Base-by-base conservation (phyloP, 2,888 invertebrate species). In the Leptopilina drosophilae region DNA sequence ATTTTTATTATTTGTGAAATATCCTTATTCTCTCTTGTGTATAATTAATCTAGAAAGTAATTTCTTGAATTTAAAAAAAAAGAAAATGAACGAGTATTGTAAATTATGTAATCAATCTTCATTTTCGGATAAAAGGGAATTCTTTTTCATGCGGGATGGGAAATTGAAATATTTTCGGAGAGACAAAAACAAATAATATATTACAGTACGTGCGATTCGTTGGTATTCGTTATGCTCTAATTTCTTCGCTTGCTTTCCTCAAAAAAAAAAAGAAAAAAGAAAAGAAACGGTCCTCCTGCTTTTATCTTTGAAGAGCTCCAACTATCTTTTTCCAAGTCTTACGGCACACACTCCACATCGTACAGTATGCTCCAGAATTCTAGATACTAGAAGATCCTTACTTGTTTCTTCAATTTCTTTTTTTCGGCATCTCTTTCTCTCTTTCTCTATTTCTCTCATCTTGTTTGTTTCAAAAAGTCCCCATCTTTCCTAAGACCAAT, bases 331-430 rank as follows among this genome's bases (percentile, higher is more conserved):
- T 86, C 87, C 87, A 85, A 89, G 89, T 85, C 87, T 86, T 86
- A 87, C 84, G 87, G 86, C 87, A 89, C 88, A 88, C 87, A 89
- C 90, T 90, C 84, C 84, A 87, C 83, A 77, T 78, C 78, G 66
- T 78, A 84, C 86, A 84, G 84, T 85, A 85, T 88, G 90, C 89
- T 91, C 89, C 86, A 90, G 90, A 91, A 90, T 91, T 91, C 89
- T 90, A 90, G 89, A 89, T 90, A 90, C 89, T 87, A 84, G 84
- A 85, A 88, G 87, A 88, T 87, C 84, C 84, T 77, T 78, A 83
- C 81, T 81, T 79, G 81, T 81, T 82, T 83, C 82, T 79, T 83
- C 81, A 80, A 83, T 80, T 67, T 80, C 81, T 80, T 83, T 78
- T 82, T 82, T 80, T 78, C 42, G 42, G 42, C 42, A 42, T 83